Base-by-base conservation (phyloP, 2,797 vertebrate genomes). In the Eospalax fontanierii region DNA sequence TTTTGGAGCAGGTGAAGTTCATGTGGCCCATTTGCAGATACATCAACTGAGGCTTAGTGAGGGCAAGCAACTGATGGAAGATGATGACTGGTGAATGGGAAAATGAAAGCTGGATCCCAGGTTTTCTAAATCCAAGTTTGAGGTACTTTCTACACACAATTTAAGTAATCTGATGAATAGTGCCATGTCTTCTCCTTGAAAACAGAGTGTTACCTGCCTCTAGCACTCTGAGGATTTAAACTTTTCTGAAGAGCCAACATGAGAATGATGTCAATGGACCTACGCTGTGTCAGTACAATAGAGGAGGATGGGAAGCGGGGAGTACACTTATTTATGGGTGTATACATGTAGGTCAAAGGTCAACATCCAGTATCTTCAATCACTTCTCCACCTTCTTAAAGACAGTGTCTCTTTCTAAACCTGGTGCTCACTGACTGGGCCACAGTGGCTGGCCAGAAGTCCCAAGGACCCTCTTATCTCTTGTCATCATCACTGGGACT, bases 121-220 rank as follows among this genome's bases (percentile, higher is more conserved):
- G 50, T 70, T 74, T 84, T 68, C 92, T 87, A 83, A 94, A n/a
- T 40, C 65, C 75, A 81, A 50, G 28, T n/a, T 46, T 19, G 65
- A n/a, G 30, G n/a, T 21, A 38, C 35, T 54, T 35, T 57, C 30
- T 50, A 1, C 74, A 3, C n/a, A 16, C 26, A 43, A 8, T 50
- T 46, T 74, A n/a, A 30, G 50, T 43, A 33, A 33, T 59, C 2
- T 12, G 10, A 40, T 21, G 35, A 92, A n/a, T 11, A 21, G 68
- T 0, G 61, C 43, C 6, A 35, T 33, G 57, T 71, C 70, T 66
- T 74, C 46, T n/a, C n/a, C n/a, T 68, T 82, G 59, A 86, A 79
- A 54, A 59, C 0, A 0, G 2, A 14, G 22, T 54, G 21, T n/a
- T 33, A 54, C 35, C 19, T 93, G 50, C 84, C 66, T 70, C 28